phyloP scores from a whole-genome alignment of 35 echinoderm and acorn worm species.

The Anneissia japonica region DNA sequence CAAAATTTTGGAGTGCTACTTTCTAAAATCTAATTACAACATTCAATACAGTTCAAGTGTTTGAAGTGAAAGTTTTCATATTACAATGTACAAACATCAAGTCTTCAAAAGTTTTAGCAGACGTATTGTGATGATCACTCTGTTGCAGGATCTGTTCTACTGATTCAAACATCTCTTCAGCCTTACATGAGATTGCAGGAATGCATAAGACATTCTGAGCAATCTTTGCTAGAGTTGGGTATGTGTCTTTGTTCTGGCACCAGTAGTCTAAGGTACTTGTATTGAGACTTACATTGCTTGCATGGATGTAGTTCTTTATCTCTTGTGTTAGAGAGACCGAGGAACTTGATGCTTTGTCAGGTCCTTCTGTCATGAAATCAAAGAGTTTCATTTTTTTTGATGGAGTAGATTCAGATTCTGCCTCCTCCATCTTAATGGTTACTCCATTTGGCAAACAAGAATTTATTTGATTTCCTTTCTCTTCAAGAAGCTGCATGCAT shows the following conservation, averaged over 20 bases:
- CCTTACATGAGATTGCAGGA: not conserved
- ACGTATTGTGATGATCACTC: not conserved
- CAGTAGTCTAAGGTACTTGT: not conserved
- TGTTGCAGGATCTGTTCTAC: not conserved
- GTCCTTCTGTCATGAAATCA: not conserved
- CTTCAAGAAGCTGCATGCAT: not conserved
- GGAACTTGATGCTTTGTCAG: not conserved
- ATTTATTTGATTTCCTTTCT: not conserved
- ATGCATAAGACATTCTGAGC: not conserved
- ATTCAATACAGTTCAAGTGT: too few species aligned
- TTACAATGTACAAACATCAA: not conserved
- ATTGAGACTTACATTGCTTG: not conserved
- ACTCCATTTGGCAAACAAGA: not conserved
- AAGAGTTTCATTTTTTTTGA: not conserved
- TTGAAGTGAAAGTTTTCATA: not conserved
- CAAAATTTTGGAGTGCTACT: too few species aligned
- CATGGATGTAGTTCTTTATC: not conserved
- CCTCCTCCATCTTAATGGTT: not conserved
- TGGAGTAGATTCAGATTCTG: not conserved
- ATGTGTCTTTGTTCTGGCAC: not conserved
- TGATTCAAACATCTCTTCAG: not conserved
- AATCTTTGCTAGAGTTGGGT: not conserved
- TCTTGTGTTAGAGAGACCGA: not conserved
- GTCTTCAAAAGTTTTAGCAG: not conserved
- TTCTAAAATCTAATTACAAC: too few species aligned